Evolutionary conservation across 2,113 vertebrate genomes (phyloP), one percentile per base, ranked within the genome.

Genomic region (Agapornis roseicollis): DNA sequence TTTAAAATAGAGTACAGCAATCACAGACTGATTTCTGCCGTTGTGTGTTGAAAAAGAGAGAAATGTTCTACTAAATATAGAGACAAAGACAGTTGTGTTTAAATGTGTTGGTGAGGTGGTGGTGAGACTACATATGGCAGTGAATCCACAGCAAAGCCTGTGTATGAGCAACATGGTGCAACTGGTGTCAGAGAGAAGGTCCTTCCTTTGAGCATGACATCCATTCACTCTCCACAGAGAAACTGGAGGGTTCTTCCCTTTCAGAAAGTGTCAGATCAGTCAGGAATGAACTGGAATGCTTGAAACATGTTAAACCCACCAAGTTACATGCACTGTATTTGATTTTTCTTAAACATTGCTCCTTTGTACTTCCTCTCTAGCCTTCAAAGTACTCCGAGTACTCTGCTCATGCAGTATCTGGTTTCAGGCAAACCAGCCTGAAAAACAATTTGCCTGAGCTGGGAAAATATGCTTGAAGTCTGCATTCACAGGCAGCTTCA

Each of bases 341-440:
- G 80, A 81, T 91, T 93, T 93, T 87, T 70, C 81, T 74, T 89
- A 74, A 92, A 76, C 60, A 84, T 61, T 53, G 25, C 63, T 93
- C 74, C 93, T 95, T 74, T 90, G 68, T 94, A 44, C 55, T 88
- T 74, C 76, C 64, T 84, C 10, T 4, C 65, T 76, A 74, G 87
- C 85, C 91, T 94, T 94, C 91, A 89, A 68, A 89, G 92, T 87
- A 53, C 70, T 82, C 71, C 83, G 79, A 85, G 84, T 68, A 53
- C 77, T 58, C 88, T 90, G 83, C 68, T 90, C 83, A 47, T 91
- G 83, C 90, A 86, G 3, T 91, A 89, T 88, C 89, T 93, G 94
- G 84, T 94, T 97, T 95, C 80, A 81, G 96, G 95, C 93, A 95
- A 94, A 92, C 64, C 66, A 88, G 92, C 44, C 24, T 91, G 95